A percentile compares a stretch with the other conserved stretches of the same genome.
These are phyloP conservation scores for Ellobius talpinus DNA, from an alignment of 2,113 vertebrate species.

Conservation along the genomic window DNA sequence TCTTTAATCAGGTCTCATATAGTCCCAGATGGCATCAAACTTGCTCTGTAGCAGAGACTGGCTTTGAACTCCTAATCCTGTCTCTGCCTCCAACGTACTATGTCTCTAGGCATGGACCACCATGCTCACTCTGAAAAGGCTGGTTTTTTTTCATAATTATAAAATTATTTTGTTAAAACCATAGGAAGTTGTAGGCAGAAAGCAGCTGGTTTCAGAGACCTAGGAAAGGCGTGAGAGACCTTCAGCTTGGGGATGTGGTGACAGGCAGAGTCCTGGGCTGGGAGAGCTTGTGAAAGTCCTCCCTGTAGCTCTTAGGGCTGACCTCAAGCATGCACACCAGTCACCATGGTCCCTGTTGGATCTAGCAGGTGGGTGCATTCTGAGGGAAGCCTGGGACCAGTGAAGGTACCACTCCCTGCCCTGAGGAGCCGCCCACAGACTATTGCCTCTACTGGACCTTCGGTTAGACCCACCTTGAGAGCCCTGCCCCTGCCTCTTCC, in stretches of 20 bases:
- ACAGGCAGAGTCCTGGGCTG: not conserved
- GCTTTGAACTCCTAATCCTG: not conserved
- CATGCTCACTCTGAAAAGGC: not conserved
- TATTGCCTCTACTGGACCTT: not conserved
- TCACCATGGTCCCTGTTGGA: not conserved
- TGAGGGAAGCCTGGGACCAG: rapidly evolving
- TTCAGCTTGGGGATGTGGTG: not conserved
- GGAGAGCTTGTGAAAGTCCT: too few relatives aligned
- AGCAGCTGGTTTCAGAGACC: not conserved
- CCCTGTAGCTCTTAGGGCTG: not conserved
- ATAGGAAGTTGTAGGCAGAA: not conserved
- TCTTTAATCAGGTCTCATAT: not conserved
- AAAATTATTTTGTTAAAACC: not conserved
- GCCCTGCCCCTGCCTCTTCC: not conserved
- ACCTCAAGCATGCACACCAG: rapidly evolving
- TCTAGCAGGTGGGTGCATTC: not conserved
- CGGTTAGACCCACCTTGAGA: not conserved
- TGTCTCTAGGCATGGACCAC: too few relatives aligned
- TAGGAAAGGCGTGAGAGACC: not conserved
- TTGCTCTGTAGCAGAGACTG: not conserved
- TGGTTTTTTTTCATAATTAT: not conserved
- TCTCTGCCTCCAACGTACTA: not conserved
- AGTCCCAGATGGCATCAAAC: not conserved
- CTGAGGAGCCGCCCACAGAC: not conserved
- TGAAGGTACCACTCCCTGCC: too few relatives aligned